Conservation (phyloP, 2,888 invertebrate species). For the Pandemis cinnamomeana region DNA sequence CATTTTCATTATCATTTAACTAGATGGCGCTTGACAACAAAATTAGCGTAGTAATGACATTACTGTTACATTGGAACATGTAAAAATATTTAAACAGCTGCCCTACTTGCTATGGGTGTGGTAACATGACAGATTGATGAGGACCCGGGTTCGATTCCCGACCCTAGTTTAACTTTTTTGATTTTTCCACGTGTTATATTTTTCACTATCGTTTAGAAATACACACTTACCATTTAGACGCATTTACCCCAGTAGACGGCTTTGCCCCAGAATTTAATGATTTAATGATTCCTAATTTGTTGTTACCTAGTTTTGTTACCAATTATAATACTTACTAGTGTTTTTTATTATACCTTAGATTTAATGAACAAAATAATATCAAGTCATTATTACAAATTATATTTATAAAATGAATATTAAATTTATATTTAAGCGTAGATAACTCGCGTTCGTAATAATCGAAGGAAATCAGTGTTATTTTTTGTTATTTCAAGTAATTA, state of each 20-base stretch:
- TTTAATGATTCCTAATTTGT: not conserved
- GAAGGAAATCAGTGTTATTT: not conserved
- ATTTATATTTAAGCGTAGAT: not conserved
- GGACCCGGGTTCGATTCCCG: no score
- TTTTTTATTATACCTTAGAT: not conserved
- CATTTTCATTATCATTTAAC: no score
- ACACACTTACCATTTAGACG: no score
- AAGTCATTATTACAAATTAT: constrained; percentile 1
- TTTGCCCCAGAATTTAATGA: not conserved
- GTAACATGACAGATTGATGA: no score
- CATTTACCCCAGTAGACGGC: not conserved
- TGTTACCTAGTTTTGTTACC: not conserved
- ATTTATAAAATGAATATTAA: not conserved
- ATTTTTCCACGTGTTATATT: no score
- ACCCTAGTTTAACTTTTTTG: no score
- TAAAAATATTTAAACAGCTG: no score
- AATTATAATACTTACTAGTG: not conserved
- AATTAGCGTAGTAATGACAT: no score
- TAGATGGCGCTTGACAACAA: no score
- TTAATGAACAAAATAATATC: constrained; percentile 6
- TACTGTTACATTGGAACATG: no score
- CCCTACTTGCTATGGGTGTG: no score
- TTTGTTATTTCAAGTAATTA: not conserved
- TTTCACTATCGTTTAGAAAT: no score
- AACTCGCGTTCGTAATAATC: not conserved